These are phyloP conservation scores for Margaritifera margaritifera DNA, from an alignment of 2,888 invertebrate species.

Conservation along the genomic window DNA sequence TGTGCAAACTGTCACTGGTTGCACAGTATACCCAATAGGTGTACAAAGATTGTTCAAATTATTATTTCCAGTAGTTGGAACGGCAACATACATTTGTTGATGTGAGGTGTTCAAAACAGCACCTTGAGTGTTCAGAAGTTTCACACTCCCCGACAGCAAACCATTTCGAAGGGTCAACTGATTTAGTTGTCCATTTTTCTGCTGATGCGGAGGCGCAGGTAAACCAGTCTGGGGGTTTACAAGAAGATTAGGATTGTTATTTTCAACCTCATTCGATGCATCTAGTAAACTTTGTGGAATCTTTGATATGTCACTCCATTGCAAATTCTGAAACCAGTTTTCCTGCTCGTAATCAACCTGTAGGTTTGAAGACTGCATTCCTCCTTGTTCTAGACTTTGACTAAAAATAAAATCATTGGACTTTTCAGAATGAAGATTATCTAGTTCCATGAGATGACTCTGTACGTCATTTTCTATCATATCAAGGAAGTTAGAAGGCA, in stretches of 20 bases:
- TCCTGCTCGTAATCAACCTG: slow-evolving; percentile 21
- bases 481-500: slow-evolving; percentile 38
- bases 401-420: slow-evolving; percentile 39
- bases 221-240: slow-evolving; percentile 93
- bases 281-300: slow-evolving; percentile 50
- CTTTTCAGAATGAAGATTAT: slow-evolving; percentile 43
- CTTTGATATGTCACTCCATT: slow-evolving; percentile 52
- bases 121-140: slow-evolving; percentile 38
- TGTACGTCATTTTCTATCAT: slow-evolving; percentile 43
- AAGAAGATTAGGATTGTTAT: slow-evolving; percentile 76
- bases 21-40: slow-evolving; percentile 33
- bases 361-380: background rate
- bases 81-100: slow-evolving; percentile 41
- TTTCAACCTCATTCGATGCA: slow-evolving; percentile 52
- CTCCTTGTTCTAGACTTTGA: slow-evolving; percentile 24
- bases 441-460: slow-evolving; percentile 42
- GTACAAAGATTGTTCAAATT: slow-evolving; percentile 17
- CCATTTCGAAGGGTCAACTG: slow-evolving; percentile 32
- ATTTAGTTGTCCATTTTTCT: slow-evolving; percentile 28
- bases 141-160: slow-evolving; percentile 24
- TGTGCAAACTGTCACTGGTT: slow-evolving; percentile 32
- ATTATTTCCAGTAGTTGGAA: slow-evolving; percentile 31
- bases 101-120: slow-evolving; percentile 37
- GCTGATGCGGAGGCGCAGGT: slow-evolving; percentile 77
- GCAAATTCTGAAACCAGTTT: slow-evolving; percentile 51